Conservation (phyloP, 35 echinoderm and acorn worm species). For the Ophiothrix spiculata region DNA sequence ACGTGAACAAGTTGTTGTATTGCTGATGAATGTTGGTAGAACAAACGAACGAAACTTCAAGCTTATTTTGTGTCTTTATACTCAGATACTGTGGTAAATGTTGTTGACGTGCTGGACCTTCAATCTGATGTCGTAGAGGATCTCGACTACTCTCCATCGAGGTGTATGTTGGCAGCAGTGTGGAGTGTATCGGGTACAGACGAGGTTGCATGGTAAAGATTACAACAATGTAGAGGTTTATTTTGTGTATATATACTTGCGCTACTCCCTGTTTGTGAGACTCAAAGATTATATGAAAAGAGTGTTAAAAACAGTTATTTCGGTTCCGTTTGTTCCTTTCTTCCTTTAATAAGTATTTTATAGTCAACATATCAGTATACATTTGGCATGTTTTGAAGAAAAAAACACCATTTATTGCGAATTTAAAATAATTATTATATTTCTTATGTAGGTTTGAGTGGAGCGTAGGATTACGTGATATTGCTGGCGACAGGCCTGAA, state of each 20-base stretch:
- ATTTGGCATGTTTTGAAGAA: too few species aligned
- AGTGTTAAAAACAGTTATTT: neutral
- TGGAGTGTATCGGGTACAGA: neutral
- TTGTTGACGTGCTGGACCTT: neutral
- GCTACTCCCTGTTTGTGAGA: neutral
- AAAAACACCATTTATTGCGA: too few species aligned
- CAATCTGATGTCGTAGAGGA: neutral
- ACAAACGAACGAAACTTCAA: neutral
- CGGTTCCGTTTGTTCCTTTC: too few species aligned
- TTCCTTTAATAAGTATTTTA: neutral
- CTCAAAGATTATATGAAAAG: neutral
- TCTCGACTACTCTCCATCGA: neutral
- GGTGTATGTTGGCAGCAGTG: neutral
- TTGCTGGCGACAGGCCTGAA: neutral
- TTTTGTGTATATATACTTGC: neutral
- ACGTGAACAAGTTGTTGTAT: neutral
- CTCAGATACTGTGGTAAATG: neutral
- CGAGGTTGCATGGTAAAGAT: neutral
- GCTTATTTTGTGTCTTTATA: neutral
- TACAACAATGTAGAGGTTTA: neutral
- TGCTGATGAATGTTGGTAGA: neutral
- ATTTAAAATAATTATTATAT: neutral
- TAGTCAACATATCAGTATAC: neutral
- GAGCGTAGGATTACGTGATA: neutral
- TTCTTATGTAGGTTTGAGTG: neutral